phyloP scores from a whole-genome alignment of 2,113 vertebrate species.

The Myiozetetes cayanensis region DNA sequence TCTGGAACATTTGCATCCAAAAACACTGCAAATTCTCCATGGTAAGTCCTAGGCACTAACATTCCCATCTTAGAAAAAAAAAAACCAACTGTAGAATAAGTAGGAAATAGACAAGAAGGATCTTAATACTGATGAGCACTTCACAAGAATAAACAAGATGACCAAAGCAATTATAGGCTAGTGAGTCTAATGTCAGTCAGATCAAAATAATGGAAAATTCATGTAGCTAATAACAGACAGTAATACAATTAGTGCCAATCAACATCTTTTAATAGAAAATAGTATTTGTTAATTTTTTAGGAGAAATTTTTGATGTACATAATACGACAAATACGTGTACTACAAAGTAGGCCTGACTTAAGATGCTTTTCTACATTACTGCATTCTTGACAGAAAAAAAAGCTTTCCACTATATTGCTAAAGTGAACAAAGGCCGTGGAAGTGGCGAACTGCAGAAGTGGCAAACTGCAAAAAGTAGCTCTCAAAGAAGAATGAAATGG shows the following conservation, averaged over 20 bases:
- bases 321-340: not conserved
- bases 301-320: not conserved
- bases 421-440: not conserved
- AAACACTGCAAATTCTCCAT: not conserved
- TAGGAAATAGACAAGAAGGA: not conserved
- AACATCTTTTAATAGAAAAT: not conserved
- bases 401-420: not conserved
- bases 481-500: not conserved
- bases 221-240: not conserved
- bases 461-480: not conserved
- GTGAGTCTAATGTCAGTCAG: not conserved
- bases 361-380: not conserved
- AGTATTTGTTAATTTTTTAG: not conserved
- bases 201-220: not conserved
- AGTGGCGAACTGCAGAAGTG: not conserved
- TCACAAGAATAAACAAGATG: not conserved
- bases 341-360: fast-evolving
- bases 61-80: not conserved
- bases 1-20: not conserved
- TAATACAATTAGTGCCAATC: not conserved
- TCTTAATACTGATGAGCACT: not conserved
- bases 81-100: not conserved
- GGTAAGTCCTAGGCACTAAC: not conserved
- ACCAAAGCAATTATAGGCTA: not conserved
- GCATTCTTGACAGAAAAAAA: not conserved